phyloP scores from a whole-genome alignment of 2,113 vertebrate genomes.

The Myxocyprinus asiaticus region DNA sequence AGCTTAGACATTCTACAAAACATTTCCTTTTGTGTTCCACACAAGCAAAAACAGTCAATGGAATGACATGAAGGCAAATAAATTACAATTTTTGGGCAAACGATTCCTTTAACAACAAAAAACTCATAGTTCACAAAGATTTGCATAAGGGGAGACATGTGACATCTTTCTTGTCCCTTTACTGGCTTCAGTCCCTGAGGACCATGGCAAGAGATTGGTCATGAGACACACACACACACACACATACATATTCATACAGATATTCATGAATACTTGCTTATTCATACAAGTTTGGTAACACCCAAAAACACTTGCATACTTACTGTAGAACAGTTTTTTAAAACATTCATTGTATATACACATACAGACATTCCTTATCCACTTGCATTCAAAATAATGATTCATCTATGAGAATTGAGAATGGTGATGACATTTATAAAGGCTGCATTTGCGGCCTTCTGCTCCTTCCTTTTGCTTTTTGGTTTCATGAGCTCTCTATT shows the following conservation, averaged over 20 bases:
- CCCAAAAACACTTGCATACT: conserved; percentile 1
- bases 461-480: not conserved
- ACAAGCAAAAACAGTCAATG: not conserved
- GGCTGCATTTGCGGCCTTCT: conserved; percentile 17
- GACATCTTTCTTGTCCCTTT: conserved; percentile 7
- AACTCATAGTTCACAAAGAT: not conserved
- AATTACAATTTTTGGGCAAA: no score
- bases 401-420: conserved; percentile 28
- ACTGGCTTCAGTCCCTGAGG: conserved; percentile 51
- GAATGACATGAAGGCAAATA: not conserved
- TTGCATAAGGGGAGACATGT: conserved; percentile 17
- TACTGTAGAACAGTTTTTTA: no score
- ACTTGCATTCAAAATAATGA: conserved; percentile 21
- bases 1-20: no score
- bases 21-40: no score
- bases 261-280: no score
- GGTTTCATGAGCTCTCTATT: conserved; percentile 24
- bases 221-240: not conserved
- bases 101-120: not conserved
- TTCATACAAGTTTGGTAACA: no score
- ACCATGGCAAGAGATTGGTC: conserved; percentile 43
- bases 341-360: conserved; percentile 26
- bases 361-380: conserved; percentile 8
- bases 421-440: conserved; percentile 46
- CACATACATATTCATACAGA: not conserved